Base-by-base conservation (phyloP, 2,888 invertebrate species). In the Salticus scenicus region DNA sequence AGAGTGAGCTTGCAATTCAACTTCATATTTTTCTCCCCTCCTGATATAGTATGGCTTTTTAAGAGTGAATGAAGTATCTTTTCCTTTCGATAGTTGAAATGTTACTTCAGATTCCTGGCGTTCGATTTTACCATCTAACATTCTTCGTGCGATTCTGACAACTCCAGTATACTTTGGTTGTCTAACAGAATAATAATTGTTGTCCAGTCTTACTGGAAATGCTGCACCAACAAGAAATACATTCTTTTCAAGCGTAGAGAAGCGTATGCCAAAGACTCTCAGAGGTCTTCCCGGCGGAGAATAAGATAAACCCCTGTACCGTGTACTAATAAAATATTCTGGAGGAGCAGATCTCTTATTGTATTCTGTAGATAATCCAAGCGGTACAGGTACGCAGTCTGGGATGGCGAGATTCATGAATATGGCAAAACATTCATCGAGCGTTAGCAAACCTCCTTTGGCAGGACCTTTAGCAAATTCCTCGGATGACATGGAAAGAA, bases 351-450 rank as follows among this genome's bases (percentile, higher is more conserved):
- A 67, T 20, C 85, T 47, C 57, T 82, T 86, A 28, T 67, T 31
- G 33, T 80, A 78, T 8, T 79, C 88, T 2, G 84, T 14, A 1
- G 66, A 77, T 4, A 87, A 30, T 5, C 88, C 89, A 24, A 82
- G 82, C 0, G 89, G 89, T 0, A 89, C 69, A 1, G 86, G 69
- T 10, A 85, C 79, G 28, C 88, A 88, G 8, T 88, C 89, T 7
- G 89, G 89, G 33, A 89, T 87, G 12, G 89, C 88, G 24, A 89
- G 71, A 66, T 89, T 89, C 89, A 89, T 89, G 73, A 89, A 89
- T 12, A 89, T 76, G 64, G 85, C 67, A 72, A 89, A 88, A 41
- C 89, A 88, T 42, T 89, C 89, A 28, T 87, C 87, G 37, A 88
- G 80, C 42, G 81, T 82, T 5, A 89, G 87, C 2, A 89, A 79